These are phyloP conservation scores for Drosophila suzukii DNA, from an alignment of 1,140 invertebrate species.

Conservation along the genomic window DNA sequence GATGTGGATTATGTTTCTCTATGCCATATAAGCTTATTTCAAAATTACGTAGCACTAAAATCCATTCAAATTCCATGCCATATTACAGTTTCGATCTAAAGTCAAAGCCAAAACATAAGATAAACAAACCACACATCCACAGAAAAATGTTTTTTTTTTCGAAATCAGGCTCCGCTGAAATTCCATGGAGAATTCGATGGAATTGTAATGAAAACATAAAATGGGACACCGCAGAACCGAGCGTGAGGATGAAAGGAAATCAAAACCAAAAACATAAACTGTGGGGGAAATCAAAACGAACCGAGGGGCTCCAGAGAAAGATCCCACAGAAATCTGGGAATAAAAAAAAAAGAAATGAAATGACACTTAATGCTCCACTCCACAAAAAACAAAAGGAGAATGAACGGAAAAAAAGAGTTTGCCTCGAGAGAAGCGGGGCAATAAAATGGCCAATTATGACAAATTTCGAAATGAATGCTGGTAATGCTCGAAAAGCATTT, in stretches of 20 bases:
- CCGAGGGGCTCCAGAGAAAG: constrained; percentile 1
- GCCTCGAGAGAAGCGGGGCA: constrained; percentile 14
- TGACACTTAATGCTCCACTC: constrained; percentile 45
- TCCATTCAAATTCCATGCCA: neutral
- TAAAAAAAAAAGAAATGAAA: constrained; percentile 26
- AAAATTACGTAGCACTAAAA: neutral
- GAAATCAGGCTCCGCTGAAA: constrained; percentile 3
- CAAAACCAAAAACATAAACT: constrained; percentile 33
- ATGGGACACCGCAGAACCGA: constrained; percentile 30
- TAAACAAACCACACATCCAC: constrained; percentile 17
- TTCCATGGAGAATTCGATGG: constrained; percentile 46
- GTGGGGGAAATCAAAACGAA: constrained; percentile 27
- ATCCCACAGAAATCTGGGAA: constrained; percentile 56
- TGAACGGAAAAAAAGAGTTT: constrained; percentile 20
- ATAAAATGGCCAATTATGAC: constrained; percentile 78
- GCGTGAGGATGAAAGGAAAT: constrained; percentile 55
- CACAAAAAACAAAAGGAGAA: constrained; percentile 18
- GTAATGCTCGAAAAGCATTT: constrained; percentile 44
- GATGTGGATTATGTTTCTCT: constrained; percentile 14
- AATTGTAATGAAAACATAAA: constrained; percentile 60
- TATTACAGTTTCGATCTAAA: constrained; percentile 4
- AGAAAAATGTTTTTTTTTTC: constrained; percentile 21
- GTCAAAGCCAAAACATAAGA: constrained; percentile 25
- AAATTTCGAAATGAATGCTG: constrained; percentile 70
- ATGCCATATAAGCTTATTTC: neutral